Evolutionary conservation across 2,113 vertebrate species (phyloP).

Genomic region (Hylia prasina): DNA sequence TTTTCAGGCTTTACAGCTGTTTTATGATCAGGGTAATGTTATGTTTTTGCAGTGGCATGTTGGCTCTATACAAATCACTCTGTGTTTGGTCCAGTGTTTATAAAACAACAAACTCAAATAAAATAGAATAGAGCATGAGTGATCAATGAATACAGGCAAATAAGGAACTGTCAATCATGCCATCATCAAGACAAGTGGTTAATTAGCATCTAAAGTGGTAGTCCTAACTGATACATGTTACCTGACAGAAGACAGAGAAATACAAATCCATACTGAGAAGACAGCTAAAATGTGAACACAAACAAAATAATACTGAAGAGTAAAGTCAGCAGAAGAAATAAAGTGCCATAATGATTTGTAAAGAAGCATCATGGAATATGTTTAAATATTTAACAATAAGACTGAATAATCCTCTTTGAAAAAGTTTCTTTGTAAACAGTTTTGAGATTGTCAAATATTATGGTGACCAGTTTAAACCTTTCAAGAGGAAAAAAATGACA

Average conservation of each 20-base stretch:
- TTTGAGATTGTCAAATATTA: background rate
- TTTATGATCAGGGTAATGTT: background rate
- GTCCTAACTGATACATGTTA: background rate
- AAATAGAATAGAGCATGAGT: background rate
- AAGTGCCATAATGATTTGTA: background rate
- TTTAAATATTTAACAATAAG: background rate
- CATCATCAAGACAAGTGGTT: background rate
- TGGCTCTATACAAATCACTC: background rate
- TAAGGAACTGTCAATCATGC: background rate
- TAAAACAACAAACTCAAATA: background rate
- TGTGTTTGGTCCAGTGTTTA: background rate
- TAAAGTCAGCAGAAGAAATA: background rate
- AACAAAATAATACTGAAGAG: background rate
- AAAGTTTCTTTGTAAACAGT: background rate
- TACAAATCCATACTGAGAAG: background rate
- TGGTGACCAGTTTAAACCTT: background rate
- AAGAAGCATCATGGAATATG: background rate
- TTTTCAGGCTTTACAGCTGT: background rate
- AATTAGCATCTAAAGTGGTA: background rate
- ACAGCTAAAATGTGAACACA: background rate
- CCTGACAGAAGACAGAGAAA: background rate
- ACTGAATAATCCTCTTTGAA: background rate
- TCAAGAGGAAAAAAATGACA: background rate
- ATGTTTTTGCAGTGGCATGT: background rate
- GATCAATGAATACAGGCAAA: background rate